Evolutionary conservation across 2,888 invertebrate genomes (phyloP).

Genomic region (Caenorhabditis sp.): DNA sequence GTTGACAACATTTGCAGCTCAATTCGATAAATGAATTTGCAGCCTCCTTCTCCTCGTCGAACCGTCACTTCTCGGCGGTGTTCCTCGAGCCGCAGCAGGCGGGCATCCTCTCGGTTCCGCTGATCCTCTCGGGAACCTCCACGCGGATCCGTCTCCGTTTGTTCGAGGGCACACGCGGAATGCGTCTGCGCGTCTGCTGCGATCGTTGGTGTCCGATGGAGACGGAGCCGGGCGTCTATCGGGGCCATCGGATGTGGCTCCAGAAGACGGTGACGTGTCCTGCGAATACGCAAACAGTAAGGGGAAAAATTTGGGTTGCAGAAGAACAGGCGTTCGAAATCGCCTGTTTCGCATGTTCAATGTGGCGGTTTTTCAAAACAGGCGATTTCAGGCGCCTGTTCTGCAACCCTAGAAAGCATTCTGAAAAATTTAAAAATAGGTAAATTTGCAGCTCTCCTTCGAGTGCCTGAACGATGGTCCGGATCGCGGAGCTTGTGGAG

Average conservation of each 20-base stretch:
- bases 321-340: too few species aligned
- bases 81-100: conserved; percentile 72
- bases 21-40: conserved; percentile 27
- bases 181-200: conserved; percentile 73
- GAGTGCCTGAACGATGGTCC: conserved; percentile 73
- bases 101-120: conserved; percentile 62
- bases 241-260: conserved; percentile 71
- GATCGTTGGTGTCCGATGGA: conserved; percentile 72
- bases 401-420: too few species aligned
- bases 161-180: conserved; percentile 73
- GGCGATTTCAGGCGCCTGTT: too few species aligned
- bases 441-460: conserved; percentile 74
- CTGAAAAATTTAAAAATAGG: neutral
- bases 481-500: conserved; percentile 74
- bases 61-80: conserved; percentile 72
- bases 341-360: too few species aligned
- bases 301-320: neutral
- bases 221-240: conserved; percentile 70
- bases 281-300: conserved; percentile 68
- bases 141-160: conserved; percentile 63
- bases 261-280: conserved; percentile 70
- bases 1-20: neutral
- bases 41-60: conserved; percentile 68
- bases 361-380: neutral
- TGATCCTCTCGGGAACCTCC: conserved; percentile 38